phyloP scores from a whole-genome alignment of 1,140 invertebrate genomes.

The Brachionus paranguensis region DNA sequence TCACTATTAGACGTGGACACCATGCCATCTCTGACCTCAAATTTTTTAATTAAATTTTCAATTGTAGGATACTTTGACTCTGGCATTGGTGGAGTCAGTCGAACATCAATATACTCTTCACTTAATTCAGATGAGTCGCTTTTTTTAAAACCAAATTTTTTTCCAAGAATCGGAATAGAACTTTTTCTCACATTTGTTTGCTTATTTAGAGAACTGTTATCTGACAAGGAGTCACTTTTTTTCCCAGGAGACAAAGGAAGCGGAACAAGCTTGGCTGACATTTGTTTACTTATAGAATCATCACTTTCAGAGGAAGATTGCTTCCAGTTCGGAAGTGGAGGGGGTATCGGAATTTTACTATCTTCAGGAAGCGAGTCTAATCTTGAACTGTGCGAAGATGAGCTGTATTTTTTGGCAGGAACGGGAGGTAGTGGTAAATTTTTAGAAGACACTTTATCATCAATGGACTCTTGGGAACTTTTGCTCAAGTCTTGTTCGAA shows the following conservation, averaged over 20 bases:
- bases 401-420: background rate
- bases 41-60: background rate
- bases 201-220: background rate
- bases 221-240: background rate
- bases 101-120: background rate
- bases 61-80: background rate
- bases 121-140: background rate
- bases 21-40: background rate
- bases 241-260: background rate
- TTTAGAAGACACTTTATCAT: background rate
- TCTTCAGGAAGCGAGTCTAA: background rate
- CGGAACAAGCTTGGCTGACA: background rate
- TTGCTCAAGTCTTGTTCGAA: background rate
- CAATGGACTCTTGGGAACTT: background rate
- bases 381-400: background rate
- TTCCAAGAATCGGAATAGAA: background rate
- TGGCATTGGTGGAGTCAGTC: background rate
- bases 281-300: background rate
- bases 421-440: background rate
- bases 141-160: background rate
- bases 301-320: background rate
- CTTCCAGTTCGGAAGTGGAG: background rate
- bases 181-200: background rate
- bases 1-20: background rate
- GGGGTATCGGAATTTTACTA: background rate